These are phyloP conservation scores for Epinotia demarniana DNA, from an alignment of 2,888 invertebrate genomes.

Conservation along the genomic window DNA sequence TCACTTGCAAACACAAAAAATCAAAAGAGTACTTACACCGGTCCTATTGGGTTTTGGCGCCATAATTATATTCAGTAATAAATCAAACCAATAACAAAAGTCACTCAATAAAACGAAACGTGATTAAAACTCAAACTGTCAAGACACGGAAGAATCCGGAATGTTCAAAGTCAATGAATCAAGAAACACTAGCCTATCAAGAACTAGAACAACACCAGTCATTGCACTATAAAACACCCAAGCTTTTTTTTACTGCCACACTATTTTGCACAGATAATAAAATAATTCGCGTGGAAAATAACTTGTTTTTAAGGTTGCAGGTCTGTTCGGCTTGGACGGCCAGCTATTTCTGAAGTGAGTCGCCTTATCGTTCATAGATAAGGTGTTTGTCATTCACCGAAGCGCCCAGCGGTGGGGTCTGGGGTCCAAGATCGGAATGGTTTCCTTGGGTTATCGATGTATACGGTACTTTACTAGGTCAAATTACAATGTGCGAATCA, in stretches of 20 bases:
- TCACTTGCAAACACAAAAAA: not conserved
- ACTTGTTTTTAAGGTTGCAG: slow-evolving; percentile 47
- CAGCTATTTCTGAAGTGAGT: slow-evolving; percentile 68
- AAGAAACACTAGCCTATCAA: not conserved
- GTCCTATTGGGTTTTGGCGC: slow-evolving; percentile 68
- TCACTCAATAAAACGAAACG: slow-evolving; percentile 48
- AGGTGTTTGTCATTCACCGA: slow-evolving; percentile 72
- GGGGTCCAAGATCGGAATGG: slow-evolving; percentile 42
- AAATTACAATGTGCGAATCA: slow-evolving; percentile 29
- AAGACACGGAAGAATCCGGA: slow-evolving; percentile 64
- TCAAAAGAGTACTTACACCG: slow-evolving; percentile 52
- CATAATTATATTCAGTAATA: slow-evolving; percentile 53
- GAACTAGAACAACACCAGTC: slow-evolving; percentile 15
- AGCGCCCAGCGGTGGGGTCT: slow-evolving; percentile 50
- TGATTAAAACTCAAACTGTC: slow-evolving; percentile 54
- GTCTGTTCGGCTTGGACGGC: slow-evolving; percentile 61
- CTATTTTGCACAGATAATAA: slow-evolving; percentile 24
- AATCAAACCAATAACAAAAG: slow-evolving; percentile 22
- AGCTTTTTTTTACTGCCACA: slow-evolving; percentile 3
- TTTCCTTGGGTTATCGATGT: slow-evolving; percentile 39
- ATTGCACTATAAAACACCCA: slow-evolving; percentile 39
- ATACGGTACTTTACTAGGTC: slow-evolving; percentile 18
- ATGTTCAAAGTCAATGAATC: slow-evolving; percentile 61
- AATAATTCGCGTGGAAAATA: slow-evolving; percentile 25
- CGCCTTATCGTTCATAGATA: slow-evolving; percentile 78